Evolutionary conservation across 2,113 vertebrate genomes (phyloP), one percentile per base, ranked within the genome.

Genomic region (Hepsetus odoe): DNA sequence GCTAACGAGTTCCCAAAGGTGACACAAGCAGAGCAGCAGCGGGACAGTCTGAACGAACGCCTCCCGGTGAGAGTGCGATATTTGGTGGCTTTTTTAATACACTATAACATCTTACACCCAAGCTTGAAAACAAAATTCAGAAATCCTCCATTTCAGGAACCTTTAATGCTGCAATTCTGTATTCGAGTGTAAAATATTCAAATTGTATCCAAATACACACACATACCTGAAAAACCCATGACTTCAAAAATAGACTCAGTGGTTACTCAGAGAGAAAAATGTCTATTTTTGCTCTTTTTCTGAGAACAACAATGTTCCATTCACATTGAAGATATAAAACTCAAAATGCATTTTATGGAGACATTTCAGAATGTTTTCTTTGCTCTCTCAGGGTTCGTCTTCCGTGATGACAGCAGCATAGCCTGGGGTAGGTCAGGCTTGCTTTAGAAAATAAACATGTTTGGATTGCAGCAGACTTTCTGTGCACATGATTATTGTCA

Each of bases 1-100:
- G 76, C 71, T 83, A 68, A 75, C 74, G 46, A 79, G 76, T 32
- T 79, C 77, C 81, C 81, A 76, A 53, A 75, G 76, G 81, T 65
- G 59, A 73, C 56, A 76, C 28, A 28, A 56, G 40, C 35, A 40
- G 16, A 46, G 9, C 33, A 20, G 18, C 32, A 20, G 32, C 33
- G n/a, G 20, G 30, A 68, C 67, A 53, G 40, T 28, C 20, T 46
- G 9, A 62, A 71, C 9, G 8, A 24, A n/a, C 5, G 4, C n/a
- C 24, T 61, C 16, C 55, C 7, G 16, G 22, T 26, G 53, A 11
- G 40, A 59, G 8, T 20, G 66, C 35, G 44, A 40, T n/a, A n/a
- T 51, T 33, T 20, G 32, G 22, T 61, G 76, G n/a, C 40, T 44
- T 28, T 46, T 51, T 13, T 38, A 51, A 59, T 72, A 32, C 51